Evolutionary conservation across 2,888 invertebrate genomes (phyloP).

Genomic region (Troides aeacus): DNA sequence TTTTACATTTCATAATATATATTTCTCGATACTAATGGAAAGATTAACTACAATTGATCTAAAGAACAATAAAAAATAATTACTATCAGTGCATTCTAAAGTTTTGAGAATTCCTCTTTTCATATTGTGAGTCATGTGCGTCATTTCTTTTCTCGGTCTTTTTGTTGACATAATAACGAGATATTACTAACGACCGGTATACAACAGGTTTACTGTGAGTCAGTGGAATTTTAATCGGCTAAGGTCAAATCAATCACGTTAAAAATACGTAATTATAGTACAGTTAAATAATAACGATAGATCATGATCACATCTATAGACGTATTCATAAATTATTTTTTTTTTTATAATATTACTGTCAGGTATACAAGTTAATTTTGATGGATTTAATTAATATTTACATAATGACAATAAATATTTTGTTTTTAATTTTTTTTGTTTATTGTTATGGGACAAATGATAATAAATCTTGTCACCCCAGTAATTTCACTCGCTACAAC

Average conservation of each 20-base stretch:
- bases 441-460: too few species aligned
- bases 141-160: constrained; percentile 20
- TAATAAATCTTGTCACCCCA: too few species aligned
- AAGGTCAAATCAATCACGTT: constrained; percentile 1
- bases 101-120: constrained; percentile 21
- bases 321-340: too few species aligned
- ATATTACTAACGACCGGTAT: constrained; percentile 19
- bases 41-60: neutral
- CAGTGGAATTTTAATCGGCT: constrained; percentile 18
- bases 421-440: too few species aligned
- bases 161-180: constrained; percentile 27
- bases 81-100: constrained; percentile 9
- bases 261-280: neutral
- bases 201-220: constrained; percentile 26
- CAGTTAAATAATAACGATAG: too few species aligned
- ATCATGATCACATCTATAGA: too few species aligned
- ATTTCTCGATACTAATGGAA: neutral
- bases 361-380: too few species aligned
- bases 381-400: too few species aligned
- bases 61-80: constrained; percentile 4
- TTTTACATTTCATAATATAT: neutral
- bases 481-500: too few species aligned
- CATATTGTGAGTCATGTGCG: constrained; percentile 2
- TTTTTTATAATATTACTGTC: too few species aligned
- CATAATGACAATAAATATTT: too few species aligned